phyloP scores from a whole-genome alignment of 2,888 invertebrate genomes.

The Taphrorychus bicolor region DNA sequence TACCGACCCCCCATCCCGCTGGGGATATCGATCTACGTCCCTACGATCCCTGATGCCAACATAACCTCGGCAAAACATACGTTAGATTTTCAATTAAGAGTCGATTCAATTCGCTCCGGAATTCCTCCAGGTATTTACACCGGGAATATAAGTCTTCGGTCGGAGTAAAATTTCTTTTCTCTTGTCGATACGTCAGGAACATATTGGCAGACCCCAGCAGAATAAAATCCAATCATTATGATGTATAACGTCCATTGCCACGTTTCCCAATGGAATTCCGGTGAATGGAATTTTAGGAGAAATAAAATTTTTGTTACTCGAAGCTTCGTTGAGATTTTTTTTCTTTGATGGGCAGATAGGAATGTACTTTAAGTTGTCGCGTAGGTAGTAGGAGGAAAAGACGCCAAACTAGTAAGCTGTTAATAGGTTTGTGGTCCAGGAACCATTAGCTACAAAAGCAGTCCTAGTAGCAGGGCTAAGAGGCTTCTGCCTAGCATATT shows the following conservation, averaged over 20 bases:
- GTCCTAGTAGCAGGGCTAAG: no score
- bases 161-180: constrained; percentile 23
- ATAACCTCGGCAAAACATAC: constrained; percentile 11
- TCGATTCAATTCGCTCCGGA: constrained; percentile 28
- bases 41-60: not conserved
- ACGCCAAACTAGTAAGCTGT: no score
- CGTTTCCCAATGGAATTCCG: constrained; percentile 19
- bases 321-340: not conserved
- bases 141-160: constrained; percentile 30
- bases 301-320: constrained; percentile 24
- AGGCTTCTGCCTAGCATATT: no score
- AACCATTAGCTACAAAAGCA: no score
- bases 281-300: constrained; percentile 26
- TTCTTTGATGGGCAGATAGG: no score
- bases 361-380: no score
- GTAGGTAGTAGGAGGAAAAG: no score
- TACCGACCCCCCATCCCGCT: not conserved
- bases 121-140: constrained; percentile 34
- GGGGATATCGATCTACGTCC: not conserved
- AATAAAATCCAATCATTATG: constrained; percentile 42
- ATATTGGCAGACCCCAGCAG: constrained; percentile 39
- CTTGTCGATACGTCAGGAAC: constrained; percentile 38
- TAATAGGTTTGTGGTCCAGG: no score
- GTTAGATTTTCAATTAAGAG: constrained; percentile 26
- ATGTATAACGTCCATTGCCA: constrained; percentile 40